Evolutionary conservation across 2,113 vertebrate genomes (phyloP).

Genomic region (Seriola aureovittata): DNA sequence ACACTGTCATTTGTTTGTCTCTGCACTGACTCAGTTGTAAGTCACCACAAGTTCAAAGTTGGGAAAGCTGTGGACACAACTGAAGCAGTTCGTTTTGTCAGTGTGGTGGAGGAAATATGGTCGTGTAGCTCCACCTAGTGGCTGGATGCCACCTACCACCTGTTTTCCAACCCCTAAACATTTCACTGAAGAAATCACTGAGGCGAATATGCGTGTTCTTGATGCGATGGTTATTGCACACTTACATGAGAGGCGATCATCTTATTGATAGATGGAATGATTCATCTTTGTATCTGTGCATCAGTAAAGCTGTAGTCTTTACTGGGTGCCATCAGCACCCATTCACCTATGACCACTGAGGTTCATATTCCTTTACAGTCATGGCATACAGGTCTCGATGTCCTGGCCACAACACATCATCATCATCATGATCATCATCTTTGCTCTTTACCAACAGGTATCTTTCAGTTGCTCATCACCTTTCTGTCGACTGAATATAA

Average conservation of each 20-base stretch:
- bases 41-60: constrained; percentile 42
- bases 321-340: not conserved
- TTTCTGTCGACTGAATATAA: constrained; percentile 10
- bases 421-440: constrained; percentile 33
- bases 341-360: not conserved
- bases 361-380: not conserved
- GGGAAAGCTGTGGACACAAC: not conserved
- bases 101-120: constrained; percentile 14
- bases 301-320: not conserved
- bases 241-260: not conserved
- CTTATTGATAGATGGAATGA: not conserved
- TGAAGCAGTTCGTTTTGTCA: not conserved
- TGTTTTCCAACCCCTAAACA: not conserved
- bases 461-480: constrained; percentile 23
- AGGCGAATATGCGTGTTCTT: not conserved
- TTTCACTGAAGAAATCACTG: not conserved
- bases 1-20: constrained; percentile 29
- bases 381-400: not conserved
- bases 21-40: constrained; percentile 39
- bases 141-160: not conserved
- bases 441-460: constrained; percentile 6
- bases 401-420: not conserved
- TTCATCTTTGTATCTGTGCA: not conserved
- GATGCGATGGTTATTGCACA: not conserved
- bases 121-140: constrained; percentile 78